Conservation (phyloP, 2,797 vertebrate genomes). For the Garrulus glandarius region DNA sequence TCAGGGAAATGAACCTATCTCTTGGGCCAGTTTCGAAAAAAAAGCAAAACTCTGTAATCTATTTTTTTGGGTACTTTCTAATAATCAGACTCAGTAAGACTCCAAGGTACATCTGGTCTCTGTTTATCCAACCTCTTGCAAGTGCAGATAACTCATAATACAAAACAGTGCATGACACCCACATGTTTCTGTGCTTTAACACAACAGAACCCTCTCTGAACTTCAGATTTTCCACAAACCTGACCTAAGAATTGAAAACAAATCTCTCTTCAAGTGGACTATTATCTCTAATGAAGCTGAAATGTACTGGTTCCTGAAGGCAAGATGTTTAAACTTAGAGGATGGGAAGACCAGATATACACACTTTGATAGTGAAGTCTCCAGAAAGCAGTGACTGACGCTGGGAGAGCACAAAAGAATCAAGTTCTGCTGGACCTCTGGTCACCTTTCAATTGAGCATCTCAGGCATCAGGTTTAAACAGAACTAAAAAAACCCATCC, state of each 20-base stretch:
- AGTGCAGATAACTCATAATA: not conserved
- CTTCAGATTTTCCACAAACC: not conserved
- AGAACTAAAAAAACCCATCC: not conserved
- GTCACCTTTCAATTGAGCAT: not conserved
- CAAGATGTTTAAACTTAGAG: not conserved
- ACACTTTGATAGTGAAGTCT: not conserved
- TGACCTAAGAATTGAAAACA: not conserved
- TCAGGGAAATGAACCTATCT: not conserved
- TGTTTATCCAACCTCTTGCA: not conserved
- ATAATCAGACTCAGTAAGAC: not conserved
- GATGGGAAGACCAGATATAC: not conserved
- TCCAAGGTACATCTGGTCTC: not conserved
- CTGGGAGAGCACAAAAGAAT: not conserved
- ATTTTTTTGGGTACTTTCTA: not conserved
- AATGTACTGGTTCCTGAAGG: not conserved
- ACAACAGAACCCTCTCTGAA: not conserved
- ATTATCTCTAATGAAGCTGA: not conserved
- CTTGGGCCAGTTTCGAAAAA: not conserved
- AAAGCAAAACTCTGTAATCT: not conserved
- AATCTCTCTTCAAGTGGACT: not conserved
- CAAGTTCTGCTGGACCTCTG: not conserved
- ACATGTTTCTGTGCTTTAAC: not conserved
- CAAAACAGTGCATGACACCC: not conserved
- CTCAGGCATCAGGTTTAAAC: not conserved
- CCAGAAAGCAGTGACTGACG: not conserved